Base-by-base conservation (phyloP, 1,140 invertebrate genomes). In the Caenorhabditis brenneri region DNA sequence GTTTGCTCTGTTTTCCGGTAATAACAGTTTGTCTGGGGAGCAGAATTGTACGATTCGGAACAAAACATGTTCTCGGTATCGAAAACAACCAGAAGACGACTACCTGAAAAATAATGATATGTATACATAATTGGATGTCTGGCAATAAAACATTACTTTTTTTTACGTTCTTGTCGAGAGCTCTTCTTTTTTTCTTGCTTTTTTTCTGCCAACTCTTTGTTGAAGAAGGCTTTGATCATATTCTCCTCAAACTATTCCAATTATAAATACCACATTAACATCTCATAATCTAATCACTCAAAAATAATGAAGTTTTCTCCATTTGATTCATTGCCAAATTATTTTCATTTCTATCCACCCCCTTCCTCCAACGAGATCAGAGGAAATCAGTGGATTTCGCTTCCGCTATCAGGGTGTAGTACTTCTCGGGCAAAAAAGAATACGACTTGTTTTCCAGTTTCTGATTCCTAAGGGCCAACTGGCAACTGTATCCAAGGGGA, bases 371-470 rank as follows among this genome's bases (percentile, higher is more conserved):
- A 55, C 22, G 27, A 55, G 31, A 65, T 36, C 58, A 65, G 16
- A 65, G 24, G 4, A 4, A 33, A 36, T 36, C 53, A 58, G 2
- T 58, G 10, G 24, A 58, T 65, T 19, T 36, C 31, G 29, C 58
- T 65, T 65, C 58, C 29, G 58, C 31, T 65, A 65, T 65, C 58
- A 65, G 19, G 33, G 58, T 65, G 31, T 46, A 74, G 65, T 27
- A 42, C 65, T 74, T 74, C 36, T 74, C 36, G 33, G 33, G 31
- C 31, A 39, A 74, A 39, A 74, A 74, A 6, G n/a, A 74, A 74
- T 22, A 42, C 65, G 36, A 42, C 65, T 12, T 15, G n/a, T n/a
- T 36, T 74, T 74, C 36, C 65, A 42, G 36, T 74, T 74, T 65
- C 27, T 7, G 3, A 33, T 65, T 31, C 36, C 53, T 16, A 36